Percentiles rank a stretch among this genome's conserved stretches.
Conservation (phyloP, 92 coral and sea anemone species). For the Porites evermanni region DNA sequence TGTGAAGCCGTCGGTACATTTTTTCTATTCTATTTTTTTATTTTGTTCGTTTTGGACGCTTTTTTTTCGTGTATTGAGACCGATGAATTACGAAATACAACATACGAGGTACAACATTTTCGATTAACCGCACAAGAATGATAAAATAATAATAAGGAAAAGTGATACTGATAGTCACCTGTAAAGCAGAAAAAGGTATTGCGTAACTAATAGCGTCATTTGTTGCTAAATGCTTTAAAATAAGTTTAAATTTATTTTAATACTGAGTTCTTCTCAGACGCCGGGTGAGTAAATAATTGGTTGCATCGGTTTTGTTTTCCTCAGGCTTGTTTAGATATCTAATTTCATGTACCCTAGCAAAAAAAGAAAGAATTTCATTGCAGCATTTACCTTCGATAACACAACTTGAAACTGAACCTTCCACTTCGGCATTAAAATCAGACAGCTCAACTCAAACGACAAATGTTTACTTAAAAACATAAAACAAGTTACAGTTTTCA, state of each 20-base stretch:
- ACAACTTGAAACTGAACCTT: constrained; percentile 8
- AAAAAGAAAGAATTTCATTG: not conserved
- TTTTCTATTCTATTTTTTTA: not conserved
- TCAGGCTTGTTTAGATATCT: constrained; percentile 7
- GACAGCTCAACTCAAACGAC: constrained; percentile 8
- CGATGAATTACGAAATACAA: not conserved
- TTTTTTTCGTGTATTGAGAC: not conserved
- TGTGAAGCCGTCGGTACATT: not conserved
- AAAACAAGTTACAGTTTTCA: constrained; percentile 25
- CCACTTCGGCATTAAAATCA: constrained; percentile 22
- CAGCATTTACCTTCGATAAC: constrained; percentile 19
- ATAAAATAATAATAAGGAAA: not conserved
- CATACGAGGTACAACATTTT: not conserved
- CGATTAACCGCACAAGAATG: not conserved
- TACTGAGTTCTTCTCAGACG: constrained; percentile 11
- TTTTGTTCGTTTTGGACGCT: constrained; percentile 4
- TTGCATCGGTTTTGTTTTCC: constrained; percentile 5
- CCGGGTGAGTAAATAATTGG: constrained; percentile 4
- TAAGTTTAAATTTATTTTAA: constrained; percentile 1
- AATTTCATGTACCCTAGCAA: constrained; percentile 1
- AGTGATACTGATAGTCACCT: constrained; percentile 4
- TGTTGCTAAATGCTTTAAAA: not conserved
- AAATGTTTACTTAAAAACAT: constrained; percentile 19
- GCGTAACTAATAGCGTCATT: not conserved
- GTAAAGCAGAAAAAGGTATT: not conserved